Evolutionary conservation across 2,113 vertebrate species (phyloP), one percentile per base, ranked within the genome.

Genomic region (Peromyscus polionotus): DNA sequence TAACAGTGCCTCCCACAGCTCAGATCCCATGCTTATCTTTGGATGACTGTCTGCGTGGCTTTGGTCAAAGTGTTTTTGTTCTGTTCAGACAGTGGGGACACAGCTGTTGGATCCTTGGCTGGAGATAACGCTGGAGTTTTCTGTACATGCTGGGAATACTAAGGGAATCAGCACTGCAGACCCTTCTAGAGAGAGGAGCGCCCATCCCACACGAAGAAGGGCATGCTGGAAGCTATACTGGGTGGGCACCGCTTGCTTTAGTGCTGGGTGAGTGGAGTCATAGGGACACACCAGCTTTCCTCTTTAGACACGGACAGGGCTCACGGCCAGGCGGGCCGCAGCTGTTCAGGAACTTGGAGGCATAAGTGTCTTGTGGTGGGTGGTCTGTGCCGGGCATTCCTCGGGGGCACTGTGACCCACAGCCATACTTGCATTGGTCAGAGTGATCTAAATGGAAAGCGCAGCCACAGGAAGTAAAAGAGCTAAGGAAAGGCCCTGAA

Each of bases 21-120:
- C 77, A 3, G 61, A 70, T 80, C 84, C 42, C 75, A 63, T 0
- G 11, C 93, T 95, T 90, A 59, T 79, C 88, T 57, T 67, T 88
- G 13, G 5, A 28, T 0, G 1, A 28, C 73, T 20, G 8, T 70
- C 59, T 14, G 51, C 63, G 36, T 57, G 70, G 51, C 83, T 93
- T 79, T 28, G 31, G 54, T 4, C 39, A 5, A 9, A 70, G 72
- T 26, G 4, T 93, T 63, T 61, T 17, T 3, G 0, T 84, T 96
- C 70, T 72, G 45, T 81, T 59, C 0, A 93, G 61, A 95, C 19
- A 48, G 68, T 92, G 42, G 63, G 28, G 4, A 92, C 42, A 67
- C 91, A 96, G 79, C 88, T 79, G 73, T 81, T 86, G 45, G 63
- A 94, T 95, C 75, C 11, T 68, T 26, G 80, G 70, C 68, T 7